Evolutionary conservation across 2,797 vertebrate genomes (phyloP).

Genomic region (Sparidentex hasta): DNA sequence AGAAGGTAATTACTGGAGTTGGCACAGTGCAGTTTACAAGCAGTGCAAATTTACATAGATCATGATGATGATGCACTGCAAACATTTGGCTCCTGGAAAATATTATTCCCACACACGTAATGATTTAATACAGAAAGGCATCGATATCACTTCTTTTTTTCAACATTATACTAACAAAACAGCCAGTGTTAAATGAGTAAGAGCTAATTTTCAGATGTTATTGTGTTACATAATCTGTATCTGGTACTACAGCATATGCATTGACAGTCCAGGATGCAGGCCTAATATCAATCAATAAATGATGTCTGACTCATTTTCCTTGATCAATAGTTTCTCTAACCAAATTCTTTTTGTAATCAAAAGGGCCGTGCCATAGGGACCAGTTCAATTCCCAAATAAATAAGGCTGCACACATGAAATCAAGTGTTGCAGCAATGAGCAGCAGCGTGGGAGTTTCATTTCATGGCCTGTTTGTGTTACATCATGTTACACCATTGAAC

Average conservation of each 20-base stretch:
- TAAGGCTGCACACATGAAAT: not conserved
- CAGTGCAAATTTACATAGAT: slow-evolving; percentile 7
- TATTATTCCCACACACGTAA: not conserved
- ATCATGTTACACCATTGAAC: no score
- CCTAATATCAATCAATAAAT: not conserved
- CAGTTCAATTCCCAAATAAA: not conserved
- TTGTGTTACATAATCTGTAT: not conserved
- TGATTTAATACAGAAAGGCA: not conserved
- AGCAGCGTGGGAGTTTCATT: no score
- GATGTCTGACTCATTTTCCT: not conserved
- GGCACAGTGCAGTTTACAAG: not conserved
- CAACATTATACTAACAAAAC: not conserved
- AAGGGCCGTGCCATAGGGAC: not conserved
- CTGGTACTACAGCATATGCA: not conserved
- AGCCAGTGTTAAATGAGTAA: not conserved
- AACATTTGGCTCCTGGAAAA: not conserved
- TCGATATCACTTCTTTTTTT: not conserved
- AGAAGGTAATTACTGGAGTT: not conserved
- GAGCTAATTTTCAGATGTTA: not conserved
- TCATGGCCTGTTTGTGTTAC: no score
- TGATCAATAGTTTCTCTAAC: not conserved
- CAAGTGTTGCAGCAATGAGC: no score
- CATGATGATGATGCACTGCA: not conserved
- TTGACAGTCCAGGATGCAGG: not conserved
- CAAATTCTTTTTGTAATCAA: not conserved